A percentile compares a stretch with the other conserved stretches of the same genome.
phyloP scores from a whole-genome alignment of 2,113 vertebrate species.

The Callipepla squamata region DNA sequence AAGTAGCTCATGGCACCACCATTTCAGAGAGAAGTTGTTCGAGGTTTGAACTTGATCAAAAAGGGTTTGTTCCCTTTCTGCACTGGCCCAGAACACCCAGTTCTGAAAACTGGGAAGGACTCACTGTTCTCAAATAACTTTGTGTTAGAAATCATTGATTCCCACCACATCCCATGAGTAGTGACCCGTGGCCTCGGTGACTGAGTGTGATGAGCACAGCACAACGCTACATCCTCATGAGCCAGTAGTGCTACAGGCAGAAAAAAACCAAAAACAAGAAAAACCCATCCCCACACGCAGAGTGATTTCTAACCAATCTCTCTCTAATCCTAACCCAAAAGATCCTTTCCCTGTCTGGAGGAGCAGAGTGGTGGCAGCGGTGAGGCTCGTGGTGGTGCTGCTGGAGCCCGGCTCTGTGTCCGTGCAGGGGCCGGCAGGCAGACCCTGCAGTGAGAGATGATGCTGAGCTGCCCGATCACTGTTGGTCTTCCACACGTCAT shows the following conservation, averaged over 20 bases:
- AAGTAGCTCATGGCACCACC: accelerated
- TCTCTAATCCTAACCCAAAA: background rate
- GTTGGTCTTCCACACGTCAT: background rate
- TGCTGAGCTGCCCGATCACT: background rate
- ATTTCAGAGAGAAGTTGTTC: accelerated
- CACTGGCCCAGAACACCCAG: background rate
- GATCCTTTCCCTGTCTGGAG: background rate
- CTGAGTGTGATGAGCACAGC: background rate
- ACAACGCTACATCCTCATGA: background rate
- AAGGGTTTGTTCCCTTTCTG: constrained; percentile 42
- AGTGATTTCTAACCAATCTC: background rate
- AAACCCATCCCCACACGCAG: background rate
- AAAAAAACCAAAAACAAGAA: background rate
- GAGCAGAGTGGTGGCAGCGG: background rate
- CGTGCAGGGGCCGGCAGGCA: background rate
- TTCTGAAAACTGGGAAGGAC: background rate
- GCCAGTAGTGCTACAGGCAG: accelerated
- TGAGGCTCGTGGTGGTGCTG: background rate
- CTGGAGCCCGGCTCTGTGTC: background rate
- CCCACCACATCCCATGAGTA: background rate
- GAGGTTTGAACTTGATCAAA: background rate
- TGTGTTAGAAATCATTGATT: background rate
- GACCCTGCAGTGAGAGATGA: accelerated
- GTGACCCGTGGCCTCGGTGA: accelerated
- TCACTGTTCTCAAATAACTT: background rate